Evolutionary conservation across 2,113 vertebrate species (phyloP).

Genomic region (Anas platyrhynchos): DNA sequence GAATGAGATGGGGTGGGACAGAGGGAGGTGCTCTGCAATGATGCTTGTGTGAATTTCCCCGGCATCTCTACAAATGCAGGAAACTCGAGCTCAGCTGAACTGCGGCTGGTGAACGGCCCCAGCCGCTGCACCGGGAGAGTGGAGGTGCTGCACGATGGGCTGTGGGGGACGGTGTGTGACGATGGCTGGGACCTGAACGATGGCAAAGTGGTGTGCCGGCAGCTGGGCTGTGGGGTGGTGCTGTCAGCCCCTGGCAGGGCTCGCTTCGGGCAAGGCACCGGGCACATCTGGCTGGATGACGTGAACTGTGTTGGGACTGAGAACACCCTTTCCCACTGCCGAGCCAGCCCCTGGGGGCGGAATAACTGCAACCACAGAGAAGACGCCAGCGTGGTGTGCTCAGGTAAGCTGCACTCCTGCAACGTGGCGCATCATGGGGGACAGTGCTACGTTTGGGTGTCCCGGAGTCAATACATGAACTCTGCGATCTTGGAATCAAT

Average conservation of each 20-base stretch:
- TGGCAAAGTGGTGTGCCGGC: neutral
- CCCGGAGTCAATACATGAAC: neutral
- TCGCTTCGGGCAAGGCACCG: neutral
- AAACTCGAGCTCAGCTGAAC: neutral
- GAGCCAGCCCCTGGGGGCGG: neutral
- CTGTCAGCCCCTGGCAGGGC: accelerated
- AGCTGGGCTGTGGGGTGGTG: neutral
- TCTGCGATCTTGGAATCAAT: too few relatives aligned
- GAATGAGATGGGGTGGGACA: neutral
- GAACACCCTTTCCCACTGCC: neutral
- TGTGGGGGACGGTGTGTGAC: neutral
- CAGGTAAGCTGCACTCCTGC: neutral
- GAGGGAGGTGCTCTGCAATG: neutral
- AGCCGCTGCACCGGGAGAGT: neutral
- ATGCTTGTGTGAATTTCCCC: accelerated
- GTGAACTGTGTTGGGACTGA: neutral
- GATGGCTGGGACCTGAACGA: neutral
- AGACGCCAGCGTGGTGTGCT: neutral
- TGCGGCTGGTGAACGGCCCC: neutral
- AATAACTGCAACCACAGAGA: neutral
- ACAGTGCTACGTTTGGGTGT: too few relatives aligned
- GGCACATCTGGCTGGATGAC: neutral
- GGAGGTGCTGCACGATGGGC: neutral
- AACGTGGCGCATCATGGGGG: neutral
- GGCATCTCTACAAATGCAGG: neutral